Evolutionary conservation across 2,113 vertebrate species (phyloP).

Genomic region (Cercocebus atys): DNA sequence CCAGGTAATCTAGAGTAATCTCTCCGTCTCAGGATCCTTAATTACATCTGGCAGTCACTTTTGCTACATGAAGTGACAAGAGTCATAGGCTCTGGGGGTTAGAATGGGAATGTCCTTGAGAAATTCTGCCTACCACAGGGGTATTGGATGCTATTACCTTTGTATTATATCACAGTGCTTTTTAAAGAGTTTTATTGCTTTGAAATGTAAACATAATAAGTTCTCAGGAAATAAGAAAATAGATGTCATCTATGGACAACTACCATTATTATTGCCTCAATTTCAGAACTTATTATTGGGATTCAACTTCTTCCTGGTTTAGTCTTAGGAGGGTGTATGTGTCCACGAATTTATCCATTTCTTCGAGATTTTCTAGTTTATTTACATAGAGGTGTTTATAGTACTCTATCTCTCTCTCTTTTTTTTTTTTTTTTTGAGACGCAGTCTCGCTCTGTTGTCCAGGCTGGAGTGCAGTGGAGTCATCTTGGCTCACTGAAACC

Average conservation of each 20-base stretch:
- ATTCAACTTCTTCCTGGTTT: too few species aligned
- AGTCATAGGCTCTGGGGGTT: not conserved
- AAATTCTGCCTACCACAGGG: not conserved
- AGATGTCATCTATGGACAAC: not conserved
- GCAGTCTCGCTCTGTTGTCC: too few species aligned
- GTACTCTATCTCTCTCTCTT: too few species aligned
- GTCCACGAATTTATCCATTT: too few species aligned
- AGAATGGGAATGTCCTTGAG: constrained; percentile 34
- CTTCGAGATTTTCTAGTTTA: too few species aligned
- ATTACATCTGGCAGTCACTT: not conserved
- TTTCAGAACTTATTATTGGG: too few species aligned
- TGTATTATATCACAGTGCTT: not conserved
- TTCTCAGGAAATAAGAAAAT: not conserved
- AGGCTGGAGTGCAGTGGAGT: too few species aligned
- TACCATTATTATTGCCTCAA: not conserved
- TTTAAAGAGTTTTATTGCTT: not conserved
- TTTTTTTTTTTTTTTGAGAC: too few species aligned
- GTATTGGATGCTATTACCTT: not conserved
- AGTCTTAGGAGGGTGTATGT: too few species aligned
- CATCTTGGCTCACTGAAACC: too few species aligned
- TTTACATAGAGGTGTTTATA: too few species aligned
- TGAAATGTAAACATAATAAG: not conserved
- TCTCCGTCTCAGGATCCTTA: not conserved
- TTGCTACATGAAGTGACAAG: not conserved
- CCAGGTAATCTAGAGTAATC: not conserved